phyloP scores from a whole-genome alignment of 2,113 vertebrate genomes.

The Chrysochloris asiatica region DNA sequence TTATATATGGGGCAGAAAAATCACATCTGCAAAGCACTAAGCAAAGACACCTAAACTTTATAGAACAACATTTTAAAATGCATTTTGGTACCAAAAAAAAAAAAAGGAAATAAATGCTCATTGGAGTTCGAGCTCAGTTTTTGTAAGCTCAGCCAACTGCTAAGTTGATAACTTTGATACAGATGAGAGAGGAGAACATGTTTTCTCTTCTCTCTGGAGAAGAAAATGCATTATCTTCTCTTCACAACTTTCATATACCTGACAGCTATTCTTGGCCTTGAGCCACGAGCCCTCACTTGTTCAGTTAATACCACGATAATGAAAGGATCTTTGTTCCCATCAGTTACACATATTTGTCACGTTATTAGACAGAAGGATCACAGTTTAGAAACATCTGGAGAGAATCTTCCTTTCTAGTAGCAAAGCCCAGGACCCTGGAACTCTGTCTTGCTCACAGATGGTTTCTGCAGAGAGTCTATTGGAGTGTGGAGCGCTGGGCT shows the following conservation, averaged over 20 bases:
- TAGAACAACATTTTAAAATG: slow-evolving; percentile 56
- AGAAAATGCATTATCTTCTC: slow-evolving; percentile 65
- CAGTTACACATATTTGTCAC: slow-evolving; percentile 47
- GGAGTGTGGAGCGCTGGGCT: not conserved
- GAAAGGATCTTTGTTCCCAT: slow-evolving; percentile 21
- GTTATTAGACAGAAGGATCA: slow-evolving; percentile 60
- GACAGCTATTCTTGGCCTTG: slow-evolving; percentile 69
- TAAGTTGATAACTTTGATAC: slow-evolving; percentile 64
- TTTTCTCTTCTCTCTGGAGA: slow-evolving; percentile 67
- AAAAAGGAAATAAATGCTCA: slow-evolving; percentile 66
- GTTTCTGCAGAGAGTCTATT: not conserved
- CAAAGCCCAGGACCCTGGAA: not conserved
- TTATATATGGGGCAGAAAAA: slow-evolving; percentile 70
- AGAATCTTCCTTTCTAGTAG: slow-evolving; percentile 65
- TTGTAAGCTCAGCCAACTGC: slow-evolving; percentile 61
- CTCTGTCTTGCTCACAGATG: accelerated
- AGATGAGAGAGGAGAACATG: slow-evolving; percentile 52
- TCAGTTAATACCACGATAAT: slow-evolving; percentile 63
- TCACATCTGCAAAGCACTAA: slow-evolving; percentile 56
- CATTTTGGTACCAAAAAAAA: slow-evolving; percentile 51
- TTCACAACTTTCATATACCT: slow-evolving; percentile 52
- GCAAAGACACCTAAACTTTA: slow-evolving; percentile 60
- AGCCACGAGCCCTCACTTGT: slow-evolving; percentile 48
- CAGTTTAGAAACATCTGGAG: slow-evolving; percentile 68
- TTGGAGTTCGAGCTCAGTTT: slow-evolving; percentile 50